These are phyloP conservation scores for Aldabrachelys gigantea DNA, from an alignment of 2,113 vertebrate species.

Conservation along the genomic window DNA sequence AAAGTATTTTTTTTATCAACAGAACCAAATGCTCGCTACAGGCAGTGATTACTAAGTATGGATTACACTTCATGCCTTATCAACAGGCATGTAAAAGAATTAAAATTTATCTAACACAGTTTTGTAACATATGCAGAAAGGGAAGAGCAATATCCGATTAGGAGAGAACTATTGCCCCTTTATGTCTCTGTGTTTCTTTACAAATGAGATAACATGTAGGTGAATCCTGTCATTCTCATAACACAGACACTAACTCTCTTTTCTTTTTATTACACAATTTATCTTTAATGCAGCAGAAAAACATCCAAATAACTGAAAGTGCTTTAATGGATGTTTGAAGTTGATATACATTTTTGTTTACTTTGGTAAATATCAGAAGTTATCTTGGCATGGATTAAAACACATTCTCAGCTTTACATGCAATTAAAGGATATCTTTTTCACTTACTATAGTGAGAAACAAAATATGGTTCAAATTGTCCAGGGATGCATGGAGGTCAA, in stretches of 20 bases:
- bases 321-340: neutral
- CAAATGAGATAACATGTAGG: neutral
- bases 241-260: neutral
- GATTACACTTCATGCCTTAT: neutral
- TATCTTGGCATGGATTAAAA: neutral
- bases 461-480: neutral
- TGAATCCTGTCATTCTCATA: neutral
- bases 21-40: neutral
- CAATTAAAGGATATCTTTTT: neutral
- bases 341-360: neutral
- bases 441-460: neutral
- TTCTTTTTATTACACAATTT: slow-evolving; percentile 11
- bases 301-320: neutral
- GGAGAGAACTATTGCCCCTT: neutral
- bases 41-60: neutral
- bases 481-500: neutral
- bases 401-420: neutral
- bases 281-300: neutral
- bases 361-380: neutral
- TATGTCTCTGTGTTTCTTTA: neutral
- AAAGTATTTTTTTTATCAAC: neutral
- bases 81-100: neutral
- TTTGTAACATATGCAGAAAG: neutral
- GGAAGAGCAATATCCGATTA: neutral
- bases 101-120: neutral